Percentiles rank a stretch among this genome's conserved stretches.
Conservation (phyloP, 2,113 vertebrate genomes). For the Brachionichthys hirsutus region DNA sequence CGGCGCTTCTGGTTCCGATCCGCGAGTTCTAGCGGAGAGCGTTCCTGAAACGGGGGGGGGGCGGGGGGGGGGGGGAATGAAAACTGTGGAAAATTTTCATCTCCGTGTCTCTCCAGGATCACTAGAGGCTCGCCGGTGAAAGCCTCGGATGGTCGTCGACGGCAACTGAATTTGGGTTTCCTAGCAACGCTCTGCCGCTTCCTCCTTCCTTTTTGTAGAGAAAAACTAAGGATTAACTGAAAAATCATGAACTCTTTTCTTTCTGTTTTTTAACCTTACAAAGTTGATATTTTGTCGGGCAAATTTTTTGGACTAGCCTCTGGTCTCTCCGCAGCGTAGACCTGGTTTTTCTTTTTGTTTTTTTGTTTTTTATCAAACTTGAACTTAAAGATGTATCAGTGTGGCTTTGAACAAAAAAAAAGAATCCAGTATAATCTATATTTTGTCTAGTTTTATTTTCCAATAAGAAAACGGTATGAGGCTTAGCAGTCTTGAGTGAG, state of each 20-base stretch:
- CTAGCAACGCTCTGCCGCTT: constrained; percentile 86
- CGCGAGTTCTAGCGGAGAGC: no score
- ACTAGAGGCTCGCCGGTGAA: constrained; percentile 78
- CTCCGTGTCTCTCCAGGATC: constrained; percentile 81
- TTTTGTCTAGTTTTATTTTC: constrained; percentile 84
- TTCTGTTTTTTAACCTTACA: constrained; percentile 79
- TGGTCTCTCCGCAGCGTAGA: constrained; percentile 56
- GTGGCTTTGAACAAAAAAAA: constrained; percentile 81
- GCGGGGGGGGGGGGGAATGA: no score
- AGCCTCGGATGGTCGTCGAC: constrained; percentile 71
- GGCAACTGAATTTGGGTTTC: constrained; percentile 81
- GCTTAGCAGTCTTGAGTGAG: constrained; percentile 92
- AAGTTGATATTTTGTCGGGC: constrained; percentile 66
- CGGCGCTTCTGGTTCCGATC: no score
- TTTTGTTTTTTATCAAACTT: constrained; percentile 71
- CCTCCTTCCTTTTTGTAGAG: constrained; percentile 81
- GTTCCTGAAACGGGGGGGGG: no score
- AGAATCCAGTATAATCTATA: constrained; percentile 75
- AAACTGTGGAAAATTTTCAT: neutral
- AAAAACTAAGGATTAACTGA: constrained; percentile 72
- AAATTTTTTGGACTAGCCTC: constrained; percentile 65
- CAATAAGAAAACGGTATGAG: constrained; percentile 74
- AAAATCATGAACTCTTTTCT: constrained; percentile 75
- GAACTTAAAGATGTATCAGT: constrained; percentile 70
- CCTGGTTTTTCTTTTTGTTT: constrained; percentile 55